Evolutionary conservation across 2,888 invertebrate genomes (phyloP), one percentile per base, ranked within the genome.

Genomic region (Melanostoma mellinum): DNA sequence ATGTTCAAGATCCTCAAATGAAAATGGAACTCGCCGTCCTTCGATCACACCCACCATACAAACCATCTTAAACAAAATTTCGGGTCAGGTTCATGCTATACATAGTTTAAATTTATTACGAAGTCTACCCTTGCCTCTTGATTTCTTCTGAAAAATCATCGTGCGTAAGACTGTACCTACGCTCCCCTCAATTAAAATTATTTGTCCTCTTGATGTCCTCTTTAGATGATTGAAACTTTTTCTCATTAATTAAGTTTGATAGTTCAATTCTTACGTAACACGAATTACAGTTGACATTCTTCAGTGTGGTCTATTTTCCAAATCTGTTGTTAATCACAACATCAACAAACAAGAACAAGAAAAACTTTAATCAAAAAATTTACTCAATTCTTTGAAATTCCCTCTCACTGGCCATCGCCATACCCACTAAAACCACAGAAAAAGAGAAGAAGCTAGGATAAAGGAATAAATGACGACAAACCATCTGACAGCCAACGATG

Each of bases 321-420:
- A 63, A 78, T 78, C 69, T 56, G 48, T 78, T 65, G 63, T 74
- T 74, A 74, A 78, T 74, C 65, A 73, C 68, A 65, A 78, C 77
- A 61, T 73, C 67, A 73, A 82, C 67, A 81, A 81, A 75, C 40
- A 63, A n/a, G n/a, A 71, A 2, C 69, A 46, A 36, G 42, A 67
- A 32, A 58, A n/a, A 48, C 9, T 6, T 30, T 6, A 56, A 36
- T 32, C 6, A 4, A 10, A 52, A 53, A 32, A 35, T 42, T n/a
- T 44, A 61, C 36, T 32, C 8, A 6, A 9, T n/a, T 4, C 20
- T 30, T 61, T 36, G 9, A n/a, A 36, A 38, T 6, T 10, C 42
- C n/a, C 20, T 6, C n/a, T 1, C 32, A 20, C 20, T 20, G 20
- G 20, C 20, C 1, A 20, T 30, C 32, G 8, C 4, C 0, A 10